A percentile compares a stretch with the other conserved stretches of the same genome.
phyloP scores from a whole-genome alignment of 2,888 invertebrate genomes.

The Aphelenchoides bicaudatus region DNA sequence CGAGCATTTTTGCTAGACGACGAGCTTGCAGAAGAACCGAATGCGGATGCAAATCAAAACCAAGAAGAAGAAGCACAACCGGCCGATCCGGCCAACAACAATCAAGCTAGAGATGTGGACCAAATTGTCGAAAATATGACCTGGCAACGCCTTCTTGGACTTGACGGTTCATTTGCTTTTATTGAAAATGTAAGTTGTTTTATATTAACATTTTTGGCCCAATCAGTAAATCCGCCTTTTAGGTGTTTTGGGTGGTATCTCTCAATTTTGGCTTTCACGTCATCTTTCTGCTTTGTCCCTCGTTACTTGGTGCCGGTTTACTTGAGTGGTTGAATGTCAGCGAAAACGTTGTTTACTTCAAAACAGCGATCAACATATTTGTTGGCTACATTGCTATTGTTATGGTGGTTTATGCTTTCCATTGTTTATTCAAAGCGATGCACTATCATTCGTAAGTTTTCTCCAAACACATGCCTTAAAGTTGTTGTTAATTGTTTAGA shows the following conservation, averaged over 20 bases:
- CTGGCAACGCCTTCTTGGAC: slow-evolving; percentile 85
- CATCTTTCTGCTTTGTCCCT: slow-evolving; percentile 70
- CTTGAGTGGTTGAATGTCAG: slow-evolving; percentile 72
- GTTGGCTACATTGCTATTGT: slow-evolving; percentile 90
- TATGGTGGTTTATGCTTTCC: slow-evolving; percentile 75
- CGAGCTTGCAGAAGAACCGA: slow-evolving; percentile 3
- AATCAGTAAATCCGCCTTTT: slow-evolving; percentile 90
- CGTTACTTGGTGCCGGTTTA: slow-evolving; percentile 58
- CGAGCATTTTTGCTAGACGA: slow-evolving; percentile 15
- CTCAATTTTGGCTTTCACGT: slow-evolving; percentile 88
- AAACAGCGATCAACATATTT: slow-evolving; percentile 61
- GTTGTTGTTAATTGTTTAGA: slow-evolving; percentile 30
- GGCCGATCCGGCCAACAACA: slow-evolving; percentile 30
- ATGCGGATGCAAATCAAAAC: not conserved
- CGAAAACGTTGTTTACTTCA: slow-evolving; percentile 67
- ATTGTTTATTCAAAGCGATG: slow-evolving; percentile 77
- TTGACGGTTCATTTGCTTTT: slow-evolving; percentile 93
- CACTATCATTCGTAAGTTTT: slow-evolving; percentile 72
- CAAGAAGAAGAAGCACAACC: slow-evolving; percentile 25
- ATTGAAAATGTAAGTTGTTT: slow-evolving; percentile 81
- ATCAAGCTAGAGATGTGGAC: slow-evolving; percentile 98
- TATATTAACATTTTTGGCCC: slow-evolving; percentile 98
- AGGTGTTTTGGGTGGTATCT: slow-evolving; percentile 97
- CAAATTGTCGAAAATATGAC: slow-evolving; percentile 88
- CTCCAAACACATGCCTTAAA: not conserved